Evolutionary conservation across 2,113 vertebrate genomes (phyloP), one percentile per base, ranked within the genome.

Genomic region (Brachyhypopomus occidentalis): DNA sequence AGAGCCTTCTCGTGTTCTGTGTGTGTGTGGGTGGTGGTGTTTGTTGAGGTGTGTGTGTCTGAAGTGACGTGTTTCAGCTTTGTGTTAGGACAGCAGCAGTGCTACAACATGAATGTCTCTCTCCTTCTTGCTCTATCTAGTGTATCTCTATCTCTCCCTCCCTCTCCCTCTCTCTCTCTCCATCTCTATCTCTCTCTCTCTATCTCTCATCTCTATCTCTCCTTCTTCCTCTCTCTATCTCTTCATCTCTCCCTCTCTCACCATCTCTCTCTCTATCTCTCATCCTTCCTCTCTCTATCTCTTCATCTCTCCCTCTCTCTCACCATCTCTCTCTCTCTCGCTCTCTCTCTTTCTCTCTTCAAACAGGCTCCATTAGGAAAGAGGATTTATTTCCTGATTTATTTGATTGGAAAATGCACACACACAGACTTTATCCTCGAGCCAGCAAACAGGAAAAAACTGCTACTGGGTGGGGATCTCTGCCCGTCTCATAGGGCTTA

Each of bases 361-460:
- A 94, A 93, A 80, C 84, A 88, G 89, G 89, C 87, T 82, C 88
- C 90, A 89, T 93, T 91, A 90, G 90, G 90, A 89, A 84, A 86
- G 87, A 90, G 89, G 90, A 92, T 92, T 88, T 90, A 93, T 92
- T 92, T 91, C 92, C 92, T 90, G 89, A 93, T 93, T 92, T 92
- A 93, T 91, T 93, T 91, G 89, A 93, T 91, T 91, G 92, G 92
- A 92, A 94, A 92, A 91, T 91, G 87, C 89, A 82, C 89, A 83
- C 79, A 90, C 88, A 87, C 86, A 88, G 86, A 91, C 87, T 88
- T 89, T 89, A 90, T 91, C 85, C 84, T 86, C 89, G 90, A 79
- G 79, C 88, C 80, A 83, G 88, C 91, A 85, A 86, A 88, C 86
- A 80, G 86, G 87, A 83, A 89, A 78, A 91, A 92, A 93, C 92